Base-by-base conservation (phyloP, 1,140 invertebrate genomes). In the Drosophila takahashii region DNA sequence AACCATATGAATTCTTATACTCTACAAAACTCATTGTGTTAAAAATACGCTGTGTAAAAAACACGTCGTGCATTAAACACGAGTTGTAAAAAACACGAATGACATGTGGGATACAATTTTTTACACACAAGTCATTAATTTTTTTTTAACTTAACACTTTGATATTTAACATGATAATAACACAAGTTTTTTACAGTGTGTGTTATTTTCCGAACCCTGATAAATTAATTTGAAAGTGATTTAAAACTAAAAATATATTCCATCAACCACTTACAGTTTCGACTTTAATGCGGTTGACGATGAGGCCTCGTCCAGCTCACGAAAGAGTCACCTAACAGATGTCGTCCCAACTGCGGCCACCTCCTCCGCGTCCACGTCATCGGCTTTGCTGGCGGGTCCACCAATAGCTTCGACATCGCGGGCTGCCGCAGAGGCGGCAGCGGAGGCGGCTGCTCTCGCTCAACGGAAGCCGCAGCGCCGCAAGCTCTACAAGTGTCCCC, bases 401-500 rank as follows among this genome's bases (percentile, higher is more conserved):
- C 78, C 84, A 70, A 90, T 87, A 61, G 83, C 83, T 41, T 87
- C 83, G 65, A 87, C 83, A 50, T 87, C 83, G 0, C 44, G 84
- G 50, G 83, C 80, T 29, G 75, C 85, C 26, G 86, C 86, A 42
- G 86, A 78, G 29, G 86, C 85, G 34, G 75, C 70, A 34, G 75
- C 65, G 22, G 85, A 71, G 36, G 84, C 81, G 26, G 81, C 74
- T 16, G 81, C 64, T 11, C 34, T 76, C 16, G 64, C 64, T 9
- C 84, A 85, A 16, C 76, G 81, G 0, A 85, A 81, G 9, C 59
- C 47, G 7, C 56, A 70, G 27, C 87, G 75, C 16, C 84, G 87
- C 26, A 92, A 90, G 66, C 79, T 90, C 2, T 92, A 91, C 56
- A 90, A 91, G 51, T 92, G 91, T 52, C 79, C 79, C 10, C 91